Percentiles rank a stretch among this genome's conserved stretches.
Conservation (phyloP, 2,797 vertebrate genomes). For the Bovichtus diacanthus region DNA sequence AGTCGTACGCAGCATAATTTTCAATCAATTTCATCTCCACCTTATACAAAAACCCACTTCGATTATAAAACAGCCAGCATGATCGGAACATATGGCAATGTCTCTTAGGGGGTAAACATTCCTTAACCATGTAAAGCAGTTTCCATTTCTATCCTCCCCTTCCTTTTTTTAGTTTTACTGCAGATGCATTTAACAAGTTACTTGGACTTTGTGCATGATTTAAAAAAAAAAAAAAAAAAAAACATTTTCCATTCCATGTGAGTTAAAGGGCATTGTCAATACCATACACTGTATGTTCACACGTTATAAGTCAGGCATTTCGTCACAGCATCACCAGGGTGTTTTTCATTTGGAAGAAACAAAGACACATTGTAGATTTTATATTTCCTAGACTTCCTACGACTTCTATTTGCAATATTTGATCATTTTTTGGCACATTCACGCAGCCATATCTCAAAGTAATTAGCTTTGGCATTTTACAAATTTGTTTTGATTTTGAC, state of each 20-base stretch:
- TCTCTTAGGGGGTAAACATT: slow-evolving; percentile 55
- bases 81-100: slow-evolving; percentile 41
- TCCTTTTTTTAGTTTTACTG: slow-evolving; percentile 46
- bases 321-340: not conserved
- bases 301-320: not conserved
- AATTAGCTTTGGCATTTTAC: slow-evolving; percentile 17
- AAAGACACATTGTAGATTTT: not conserved
- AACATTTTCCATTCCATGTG: slow-evolving; percentile 27
- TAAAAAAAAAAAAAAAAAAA: slow-evolving; percentile 39
- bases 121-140: slow-evolving; percentile 68
- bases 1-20: slow-evolving; percentile 43
- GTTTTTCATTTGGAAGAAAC: not conserved
- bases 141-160: slow-evolving; percentile 38
- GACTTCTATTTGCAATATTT: not conserved
- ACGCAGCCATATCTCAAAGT: not conserved
- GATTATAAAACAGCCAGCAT: slow-evolving; percentile 45
- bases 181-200: slow-evolving; percentile 41
- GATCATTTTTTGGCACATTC: not conserved
- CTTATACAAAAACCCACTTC: slow-evolving; percentile 31
- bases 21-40: slow-evolving; percentile 70
- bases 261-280: slow-evolving; percentile 43
- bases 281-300: slow-evolving; percentile 9
- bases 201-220: slow-evolving; percentile 22
- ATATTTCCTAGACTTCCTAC: not conserved
- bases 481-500: slow-evolving; percentile 16